A percentile compares a stretch with the other conserved stretches of the same genome.
Evolutionary conservation across 1,140 invertebrate genomes (phyloP).

Genomic region (Aculops lycopersici): DNA sequence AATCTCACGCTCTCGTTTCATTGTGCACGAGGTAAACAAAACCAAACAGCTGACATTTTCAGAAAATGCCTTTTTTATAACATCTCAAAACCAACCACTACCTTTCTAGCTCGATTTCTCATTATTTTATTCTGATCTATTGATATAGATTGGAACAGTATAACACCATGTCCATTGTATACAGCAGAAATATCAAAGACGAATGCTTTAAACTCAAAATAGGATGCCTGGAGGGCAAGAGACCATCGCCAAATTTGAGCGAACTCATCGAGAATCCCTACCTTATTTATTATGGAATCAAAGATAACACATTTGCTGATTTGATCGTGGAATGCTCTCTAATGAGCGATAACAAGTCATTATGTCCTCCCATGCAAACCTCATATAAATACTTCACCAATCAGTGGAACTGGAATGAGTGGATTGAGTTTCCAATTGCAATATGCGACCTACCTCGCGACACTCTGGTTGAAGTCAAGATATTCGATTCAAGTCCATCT

Average conservation of each 20-base stretch:
- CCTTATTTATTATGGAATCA: slow-evolving; percentile 41
- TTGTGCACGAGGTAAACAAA: too few relatives aligned
- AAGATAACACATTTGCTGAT: neutral
- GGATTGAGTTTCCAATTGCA: slow-evolving; percentile 60
- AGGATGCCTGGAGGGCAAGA: slow-evolving; percentile 40
- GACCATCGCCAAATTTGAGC: slow-evolving; percentile 49
- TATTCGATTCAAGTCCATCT: slow-evolving; percentile 61
- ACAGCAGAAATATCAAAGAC: neutral
- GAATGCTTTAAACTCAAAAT: slow-evolving; percentile 1
- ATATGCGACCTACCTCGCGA: slow-evolving; percentile 67
- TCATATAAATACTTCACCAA: slow-evolving; percentile 2
- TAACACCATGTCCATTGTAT: neutral
- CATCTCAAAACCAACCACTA: too few relatives aligned
- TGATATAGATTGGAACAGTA: too few relatives aligned
- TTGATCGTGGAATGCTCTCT: neutral
- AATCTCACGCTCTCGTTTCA: too few relatives aligned
- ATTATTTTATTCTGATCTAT: too few relatives aligned
- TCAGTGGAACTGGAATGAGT: slow-evolving; percentile 66
- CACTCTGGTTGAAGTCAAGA: slow-evolving; percentile 54
- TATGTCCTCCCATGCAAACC: neutral
- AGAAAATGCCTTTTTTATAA: too few relatives aligned
- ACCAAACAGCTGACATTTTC: too few relatives aligned
- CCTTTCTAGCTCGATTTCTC: too few relatives aligned
- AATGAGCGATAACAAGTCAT: slow-evolving; percentile 2
- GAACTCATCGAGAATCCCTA: slow-evolving; percentile 53